These are phyloP conservation scores for Naja naja DNA, from an alignment of 2,113 vertebrate genomes.

Conservation along the genomic window DNA sequence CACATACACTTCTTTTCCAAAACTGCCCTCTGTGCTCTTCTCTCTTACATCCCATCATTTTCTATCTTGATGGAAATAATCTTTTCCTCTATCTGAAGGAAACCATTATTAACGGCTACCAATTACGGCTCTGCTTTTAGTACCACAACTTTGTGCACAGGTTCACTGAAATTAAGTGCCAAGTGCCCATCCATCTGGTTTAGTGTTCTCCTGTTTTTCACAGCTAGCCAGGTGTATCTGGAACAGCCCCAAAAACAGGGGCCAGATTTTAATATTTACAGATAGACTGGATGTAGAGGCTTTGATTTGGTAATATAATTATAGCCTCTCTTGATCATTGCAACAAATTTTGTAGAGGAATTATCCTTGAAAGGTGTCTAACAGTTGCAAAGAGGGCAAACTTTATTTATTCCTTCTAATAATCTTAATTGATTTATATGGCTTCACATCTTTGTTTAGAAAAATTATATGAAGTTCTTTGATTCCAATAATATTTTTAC, in stretches of 20 bases:
- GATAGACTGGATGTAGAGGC: not conserved
- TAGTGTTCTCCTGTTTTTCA: not conserved
- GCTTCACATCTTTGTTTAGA: not conserved
- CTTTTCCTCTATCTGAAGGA: not conserved
- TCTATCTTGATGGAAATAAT: not conserved
- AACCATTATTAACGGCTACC: not conserved
- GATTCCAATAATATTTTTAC: not conserved
- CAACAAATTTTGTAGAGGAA: not conserved
- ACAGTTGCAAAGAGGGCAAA: not conserved
- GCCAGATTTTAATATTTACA: not conserved
- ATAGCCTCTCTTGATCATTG: not conserved
- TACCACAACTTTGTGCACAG: not conserved
- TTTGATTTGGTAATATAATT: not conserved
- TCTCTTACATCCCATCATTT: not conserved
- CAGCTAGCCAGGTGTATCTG: not conserved
- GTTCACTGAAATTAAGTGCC: not conserved
- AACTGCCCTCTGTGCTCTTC: not conserved
- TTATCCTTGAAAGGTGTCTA: not conserved
- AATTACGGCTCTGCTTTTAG: not conserved
- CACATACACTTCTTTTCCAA: not conserved
- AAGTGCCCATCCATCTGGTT: not conserved
- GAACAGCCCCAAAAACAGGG: not conserved
- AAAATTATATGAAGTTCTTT: not conserved
- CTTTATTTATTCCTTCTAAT: not conserved
- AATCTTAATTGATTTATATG: not conserved